These are phyloP conservation scores for Megaceryle torquata DNA, from an alignment of 2,113 vertebrate species.

Conservation along the genomic window DNA sequence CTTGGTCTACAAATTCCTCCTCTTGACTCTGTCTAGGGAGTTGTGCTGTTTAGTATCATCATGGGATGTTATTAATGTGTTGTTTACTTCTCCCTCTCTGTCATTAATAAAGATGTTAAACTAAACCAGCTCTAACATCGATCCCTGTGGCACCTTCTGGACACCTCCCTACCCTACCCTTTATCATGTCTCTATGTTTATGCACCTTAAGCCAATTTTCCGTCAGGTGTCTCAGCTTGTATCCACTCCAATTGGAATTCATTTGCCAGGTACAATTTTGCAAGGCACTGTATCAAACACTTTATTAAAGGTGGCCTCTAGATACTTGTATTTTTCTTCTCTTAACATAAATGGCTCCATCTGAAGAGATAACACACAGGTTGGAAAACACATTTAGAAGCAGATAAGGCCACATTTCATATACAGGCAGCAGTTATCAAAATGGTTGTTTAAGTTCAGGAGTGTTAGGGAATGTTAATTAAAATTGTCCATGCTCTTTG, in stretches of 20 bases:
- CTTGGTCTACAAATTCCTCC: not conserved
- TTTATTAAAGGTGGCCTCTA: conserved; percentile 38
- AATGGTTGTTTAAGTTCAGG: not conserved
- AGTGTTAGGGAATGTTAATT: not conserved
- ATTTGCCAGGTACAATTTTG: conserved; percentile 24
- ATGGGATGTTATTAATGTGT: conserved; percentile 43
- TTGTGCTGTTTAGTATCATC: not conserved
- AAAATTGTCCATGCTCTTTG: not conserved
- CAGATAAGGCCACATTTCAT: accelerated
- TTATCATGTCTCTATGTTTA: conserved; percentile 50
- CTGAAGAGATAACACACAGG: not conserved
- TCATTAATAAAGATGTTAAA: conserved; percentile 67
- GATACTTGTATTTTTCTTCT: conserved; percentile 36
- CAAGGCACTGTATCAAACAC: conserved; percentile 24
- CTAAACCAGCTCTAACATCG: conserved; percentile 29
- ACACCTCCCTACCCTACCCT: conserved; percentile 5
- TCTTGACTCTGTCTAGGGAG: not conserved
- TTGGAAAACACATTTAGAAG: not conserved
- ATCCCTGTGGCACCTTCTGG: conserved; percentile 34
- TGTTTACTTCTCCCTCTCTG: conserved; percentile 51
- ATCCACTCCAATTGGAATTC: conserved; percentile 24
- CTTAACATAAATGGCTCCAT: not conserved
- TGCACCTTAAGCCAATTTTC: conserved; percentile 34
- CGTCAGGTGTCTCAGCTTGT: not conserved
- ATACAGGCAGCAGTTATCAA: not conserved